phyloP scores from a whole-genome alignment of 2,113 vertebrate species.

The Gobius niger region DNA sequence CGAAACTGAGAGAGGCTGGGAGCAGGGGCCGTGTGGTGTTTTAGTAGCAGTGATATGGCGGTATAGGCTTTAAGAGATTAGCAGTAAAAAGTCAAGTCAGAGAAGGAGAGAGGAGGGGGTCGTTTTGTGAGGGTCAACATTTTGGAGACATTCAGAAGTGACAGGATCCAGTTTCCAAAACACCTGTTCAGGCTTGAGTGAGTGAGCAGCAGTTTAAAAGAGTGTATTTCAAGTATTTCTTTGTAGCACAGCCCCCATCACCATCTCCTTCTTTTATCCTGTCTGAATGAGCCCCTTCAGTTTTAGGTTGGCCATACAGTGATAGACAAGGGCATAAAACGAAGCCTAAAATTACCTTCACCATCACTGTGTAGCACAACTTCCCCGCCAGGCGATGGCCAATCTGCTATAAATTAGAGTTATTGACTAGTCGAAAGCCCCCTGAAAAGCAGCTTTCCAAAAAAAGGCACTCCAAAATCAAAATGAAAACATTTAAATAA shows the following conservation, averaged over 20 bases:
- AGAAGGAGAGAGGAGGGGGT: slow-evolving; percentile 59
- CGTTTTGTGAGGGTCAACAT: slow-evolving; percentile 69
- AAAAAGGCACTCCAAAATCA: slow-evolving; percentile 95
- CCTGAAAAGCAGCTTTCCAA: slow-evolving; percentile 90
- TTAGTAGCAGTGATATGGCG: slow-evolving; percentile 80
- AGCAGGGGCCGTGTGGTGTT: slow-evolving; percentile 63
- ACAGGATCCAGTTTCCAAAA: slow-evolving; percentile 76
- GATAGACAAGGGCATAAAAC: slow-evolving; percentile 63
- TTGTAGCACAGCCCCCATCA: slow-evolving; percentile 59
- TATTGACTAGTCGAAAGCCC: slow-evolving; percentile 72
- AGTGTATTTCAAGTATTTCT: slow-evolving; percentile 77
- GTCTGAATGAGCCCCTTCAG: slow-evolving; percentile 38
- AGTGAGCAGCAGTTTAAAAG: slow-evolving; percentile 80
- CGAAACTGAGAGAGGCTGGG: slow-evolving; percentile 75
- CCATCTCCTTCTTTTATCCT: slow-evolving; percentile 39
- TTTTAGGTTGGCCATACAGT: slow-evolving; percentile 54
- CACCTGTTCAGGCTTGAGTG: slow-evolving; percentile 83
- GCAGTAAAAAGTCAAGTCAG: slow-evolving; percentile 19
- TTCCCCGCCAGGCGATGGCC: slow-evolving; percentile 26
- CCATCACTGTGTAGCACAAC: slow-evolving; percentile 46
- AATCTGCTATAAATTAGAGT: slow-evolving; percentile 21
- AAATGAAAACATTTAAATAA: slow-evolving; percentile 81
- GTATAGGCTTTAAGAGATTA: slow-evolving; percentile 55
- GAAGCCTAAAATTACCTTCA: background rate
- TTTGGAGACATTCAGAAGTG: slow-evolving; percentile 78